Base-by-base conservation (phyloP, 2,888 invertebrate species). In the Noctua comes region DNA sequence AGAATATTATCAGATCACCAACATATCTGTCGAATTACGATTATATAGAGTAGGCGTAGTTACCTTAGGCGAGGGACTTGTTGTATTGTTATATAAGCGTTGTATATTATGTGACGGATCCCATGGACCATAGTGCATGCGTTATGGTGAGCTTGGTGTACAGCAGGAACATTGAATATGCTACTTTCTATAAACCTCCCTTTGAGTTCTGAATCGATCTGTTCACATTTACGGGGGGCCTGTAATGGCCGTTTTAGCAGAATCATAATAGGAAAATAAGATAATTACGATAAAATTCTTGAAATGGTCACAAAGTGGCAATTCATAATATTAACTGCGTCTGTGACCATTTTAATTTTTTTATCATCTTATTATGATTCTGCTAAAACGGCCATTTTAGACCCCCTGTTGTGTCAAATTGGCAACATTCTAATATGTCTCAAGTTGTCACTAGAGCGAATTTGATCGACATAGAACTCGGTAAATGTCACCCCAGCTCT, bases 31-130 rank as follows among this genome's bases (percentile, higher is more conserved):
- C 79, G 82, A 79, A 79, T 84, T 88, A 88, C 77, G 80, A 86
- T 75, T 88, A 88, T 89, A 90, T 93, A 91, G 90, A 77, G 90
- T 94, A 94, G 94, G 90, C 76, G 90, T 94, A 94, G 94, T 93
- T 94, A 93, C 94, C 94, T 91, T 91, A 88, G 86, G 86, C 86
- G 85, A 80, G 76, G 65, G 59, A 86, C 70, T 86, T 86, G 82
- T 87, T 86, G 82, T 88, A 82, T 85, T 88, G 89, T 90, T 86
- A 84, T 88, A 74, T 83, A 81, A 79, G 79, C 80, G 77, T 80
- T 88, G 71, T 82, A 73, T 77, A 82, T 76, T 73, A 71, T 69
- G 85, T 81, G 76, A 68, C 81, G 74, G 73, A 75, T 74, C 74
- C 82, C 79, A 88, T 82, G 91, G 91, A 91, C 91, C 92, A 91